A percentile compares a stretch with the other conserved stretches of the same genome.
Evolutionary conservation across 2,797 vertebrate genomes (phyloP).

Genomic region (Orestias chungarensis): DNA sequence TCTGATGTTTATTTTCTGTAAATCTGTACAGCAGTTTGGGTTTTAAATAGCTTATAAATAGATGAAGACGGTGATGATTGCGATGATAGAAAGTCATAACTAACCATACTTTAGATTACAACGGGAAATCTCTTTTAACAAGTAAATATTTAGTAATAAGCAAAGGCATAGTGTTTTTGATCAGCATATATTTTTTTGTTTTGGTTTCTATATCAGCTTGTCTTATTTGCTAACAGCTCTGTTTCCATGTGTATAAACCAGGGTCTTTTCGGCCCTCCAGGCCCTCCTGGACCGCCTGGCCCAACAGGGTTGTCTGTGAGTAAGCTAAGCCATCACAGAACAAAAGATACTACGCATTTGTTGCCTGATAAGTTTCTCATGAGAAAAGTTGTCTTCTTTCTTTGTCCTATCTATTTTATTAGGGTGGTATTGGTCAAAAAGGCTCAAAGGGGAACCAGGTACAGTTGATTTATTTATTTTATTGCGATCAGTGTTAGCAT

Average conservation of each 20-base stretch:
- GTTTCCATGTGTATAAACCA: slow-evolving; percentile 55
- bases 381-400: neutral
- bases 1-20: too few species aligned
- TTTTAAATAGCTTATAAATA: too few species aligned
- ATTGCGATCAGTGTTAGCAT: neutral
- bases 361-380: neutral
- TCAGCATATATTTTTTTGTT: neutral
- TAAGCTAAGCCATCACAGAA: slow-evolving; percentile 10
- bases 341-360: neutral
- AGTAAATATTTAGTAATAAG: neutral
- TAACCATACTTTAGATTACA: neutral
- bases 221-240: slow-evolving; percentile 7
- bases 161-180: too few species aligned
- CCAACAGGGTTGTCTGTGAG: slow-evolving; percentile 89
- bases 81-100: too few species aligned
- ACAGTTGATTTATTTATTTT: slow-evolving; percentile 12
- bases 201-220: neutral
- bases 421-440: slow-evolving; percentile 75
- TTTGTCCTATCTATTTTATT: slow-evolving; percentile 13
- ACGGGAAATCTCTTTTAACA: neutral
- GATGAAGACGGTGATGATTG: too few species aligned
- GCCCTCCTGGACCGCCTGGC: slow-evolving; percentile 88
- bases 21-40: too few species aligned
- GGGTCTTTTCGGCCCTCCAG: slow-evolving; percentile 87
- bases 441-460: slow-evolving; percentile 82